phyloP scores from a whole-genome alignment of 35 echinoderm and acorn worm genomes.

The Diadema setosum region DNA sequence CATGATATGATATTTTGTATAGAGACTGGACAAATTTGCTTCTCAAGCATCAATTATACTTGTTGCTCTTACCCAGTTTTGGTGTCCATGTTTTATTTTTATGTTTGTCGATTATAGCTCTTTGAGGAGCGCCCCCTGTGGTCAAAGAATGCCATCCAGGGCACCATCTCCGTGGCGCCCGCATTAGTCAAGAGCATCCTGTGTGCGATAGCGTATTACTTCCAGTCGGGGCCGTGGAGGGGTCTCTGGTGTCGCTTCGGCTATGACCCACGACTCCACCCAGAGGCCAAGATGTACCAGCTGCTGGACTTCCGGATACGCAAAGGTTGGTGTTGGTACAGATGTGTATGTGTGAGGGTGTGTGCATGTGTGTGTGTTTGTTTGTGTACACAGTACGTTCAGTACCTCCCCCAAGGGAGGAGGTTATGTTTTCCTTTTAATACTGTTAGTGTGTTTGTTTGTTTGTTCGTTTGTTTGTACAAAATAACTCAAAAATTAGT shows the following conservation, averaged over 20 bases:
- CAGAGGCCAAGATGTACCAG: conserved; percentile 52
- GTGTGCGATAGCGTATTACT: conserved; percentile 65
- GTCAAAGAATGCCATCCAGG: conserved; percentile 55
- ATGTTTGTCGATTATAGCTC: background rate
- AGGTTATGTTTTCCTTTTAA: too few species aligned
- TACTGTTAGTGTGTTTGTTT: too few species aligned
- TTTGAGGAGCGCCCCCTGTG: conserved; percentile 78
- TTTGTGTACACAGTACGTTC: too few species aligned
- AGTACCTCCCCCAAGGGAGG: too few species aligned
- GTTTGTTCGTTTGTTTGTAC: too few species aligned
- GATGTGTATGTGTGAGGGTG: too few species aligned
- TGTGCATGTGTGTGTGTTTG: too few species aligned
- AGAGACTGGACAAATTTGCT: too few species aligned
- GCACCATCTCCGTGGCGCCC: background rate
- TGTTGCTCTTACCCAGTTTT: too few species aligned
- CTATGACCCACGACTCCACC: conserved; percentile 66
- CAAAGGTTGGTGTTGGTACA: conserved; percentile 19
- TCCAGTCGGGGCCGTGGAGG: conserved; percentile 77
- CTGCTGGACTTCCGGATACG: conserved; percentile 82
- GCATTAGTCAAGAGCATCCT: conserved; percentile 44
- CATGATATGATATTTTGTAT: too few species aligned
- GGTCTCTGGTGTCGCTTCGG: conserved; percentile 69
- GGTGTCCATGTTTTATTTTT: background rate
- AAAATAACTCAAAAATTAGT: too few species aligned
- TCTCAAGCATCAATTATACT: too few species aligned